Percentiles rank a stretch among this genome's conserved stretches.
phyloP scores from a whole-genome alignment of 2,113 vertebrate genomes.

The Cervus canadensis region DNA sequence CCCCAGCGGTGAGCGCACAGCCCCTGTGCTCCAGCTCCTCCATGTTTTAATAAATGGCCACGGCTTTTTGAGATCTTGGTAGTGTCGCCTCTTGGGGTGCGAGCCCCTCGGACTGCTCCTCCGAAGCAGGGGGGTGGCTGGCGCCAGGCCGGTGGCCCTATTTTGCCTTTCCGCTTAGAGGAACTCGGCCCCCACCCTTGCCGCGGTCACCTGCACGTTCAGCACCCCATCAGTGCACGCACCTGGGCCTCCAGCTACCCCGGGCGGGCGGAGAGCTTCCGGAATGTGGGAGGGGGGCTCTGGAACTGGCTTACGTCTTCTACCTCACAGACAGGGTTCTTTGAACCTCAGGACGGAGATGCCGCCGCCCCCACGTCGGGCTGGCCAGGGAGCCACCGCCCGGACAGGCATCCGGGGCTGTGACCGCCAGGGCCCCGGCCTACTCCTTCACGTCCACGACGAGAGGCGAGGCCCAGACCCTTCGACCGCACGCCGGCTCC shows the following conservation, averaged over 20 bases:
- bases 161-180: background rate
- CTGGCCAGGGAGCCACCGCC: background rate
- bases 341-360: background rate
- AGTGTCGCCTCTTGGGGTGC: background rate
- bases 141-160: background rate
- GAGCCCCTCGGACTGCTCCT: background rate
- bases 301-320: background rate
- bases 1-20: background rate
- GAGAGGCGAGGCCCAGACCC: background rate
- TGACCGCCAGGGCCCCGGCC: background rate
- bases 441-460: background rate
- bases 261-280: background rate
- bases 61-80: background rate
- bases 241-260: background rate
- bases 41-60: background rate
- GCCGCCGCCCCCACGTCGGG: background rate
- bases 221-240: background rate
- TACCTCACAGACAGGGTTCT: conserved; percentile 48
- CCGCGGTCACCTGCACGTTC: background rate
- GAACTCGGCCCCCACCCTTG: background rate
- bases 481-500: background rate
- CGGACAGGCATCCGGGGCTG: background rate
- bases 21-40: background rate
- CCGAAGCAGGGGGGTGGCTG: background rate
- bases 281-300: background rate